Conservation (phyloP, 2,797 vertebrate genomes). For the Basileuterus tristriatus region DNA sequence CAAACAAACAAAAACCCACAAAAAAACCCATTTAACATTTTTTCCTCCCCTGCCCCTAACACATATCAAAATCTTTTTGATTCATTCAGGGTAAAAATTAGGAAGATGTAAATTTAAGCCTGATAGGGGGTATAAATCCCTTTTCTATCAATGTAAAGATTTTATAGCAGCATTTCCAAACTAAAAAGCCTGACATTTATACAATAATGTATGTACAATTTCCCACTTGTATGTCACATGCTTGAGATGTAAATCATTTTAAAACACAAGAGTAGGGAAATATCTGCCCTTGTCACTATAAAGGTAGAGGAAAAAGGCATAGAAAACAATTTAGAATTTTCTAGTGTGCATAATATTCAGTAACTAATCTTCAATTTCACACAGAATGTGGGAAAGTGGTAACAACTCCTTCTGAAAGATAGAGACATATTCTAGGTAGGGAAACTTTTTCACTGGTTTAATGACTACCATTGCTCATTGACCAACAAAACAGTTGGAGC, state of each 20-base stretch:
- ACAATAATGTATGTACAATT: slow-evolving; percentile 66
- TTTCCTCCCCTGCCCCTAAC: background rate
- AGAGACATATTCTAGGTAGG: slow-evolving; percentile 33
- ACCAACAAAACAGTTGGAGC: slow-evolving; percentile 45
- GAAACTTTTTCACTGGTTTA: slow-evolving; percentile 42
- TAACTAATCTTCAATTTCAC: slow-evolving; percentile 1
- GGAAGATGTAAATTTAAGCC: slow-evolving; percentile 24
- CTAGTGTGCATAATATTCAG: background rate
- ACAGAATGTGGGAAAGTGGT: background rate
- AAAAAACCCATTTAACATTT: background rate
- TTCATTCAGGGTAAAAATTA: slow-evolving; percentile 28
- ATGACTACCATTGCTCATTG: slow-evolving; percentile 22
- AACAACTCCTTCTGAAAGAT: background rate
- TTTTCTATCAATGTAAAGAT: slow-evolving; percentile 46
- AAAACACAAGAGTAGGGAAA: slow-evolving; percentile 68
- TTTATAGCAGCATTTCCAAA: slow-evolving; percentile 68
- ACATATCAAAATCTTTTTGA: slow-evolving; percentile 20
- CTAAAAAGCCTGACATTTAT: slow-evolving; percentile 70
- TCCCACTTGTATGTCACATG: slow-evolving; percentile 49
- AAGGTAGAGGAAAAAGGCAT: background rate
- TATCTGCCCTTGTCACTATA: slow-evolving; percentile 42
- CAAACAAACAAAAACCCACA: background rate
- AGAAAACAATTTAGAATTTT: slow-evolving; percentile 24
- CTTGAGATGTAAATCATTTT: slow-evolving; percentile 66
- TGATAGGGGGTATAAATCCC: slow-evolving; percentile 56